phyloP scores from a whole-genome alignment of 2,113 vertebrate species.

The Machaerirhynchus nigripectus region DNA sequence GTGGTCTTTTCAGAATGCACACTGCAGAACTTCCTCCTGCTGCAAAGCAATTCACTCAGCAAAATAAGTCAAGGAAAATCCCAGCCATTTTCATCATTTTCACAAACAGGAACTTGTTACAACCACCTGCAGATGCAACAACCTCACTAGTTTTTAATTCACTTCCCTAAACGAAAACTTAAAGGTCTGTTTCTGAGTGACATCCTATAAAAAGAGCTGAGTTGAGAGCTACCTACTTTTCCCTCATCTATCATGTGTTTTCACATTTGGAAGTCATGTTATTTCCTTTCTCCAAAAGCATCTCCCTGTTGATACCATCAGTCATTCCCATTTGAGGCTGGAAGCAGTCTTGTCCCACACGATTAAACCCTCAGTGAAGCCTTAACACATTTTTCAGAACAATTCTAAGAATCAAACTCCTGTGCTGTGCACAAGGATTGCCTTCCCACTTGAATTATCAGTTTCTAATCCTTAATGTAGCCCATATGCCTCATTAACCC shows the following conservation, averaged over 20 bases:
- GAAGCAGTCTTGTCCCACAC: not conserved
- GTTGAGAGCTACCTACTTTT: not conserved
- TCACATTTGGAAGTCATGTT: not conserved
- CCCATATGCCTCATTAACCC: not conserved
- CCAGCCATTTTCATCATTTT: not conserved
- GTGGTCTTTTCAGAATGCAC: not conserved
- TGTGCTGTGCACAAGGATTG: not conserved
- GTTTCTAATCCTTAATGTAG: not conserved
- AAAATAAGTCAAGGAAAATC: not conserved
- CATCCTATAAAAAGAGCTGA: not conserved
- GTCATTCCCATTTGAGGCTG: not conserved
- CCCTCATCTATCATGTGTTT: not conserved
- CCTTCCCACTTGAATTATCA: not conserved
- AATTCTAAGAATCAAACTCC: not conserved
- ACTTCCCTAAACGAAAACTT: slow-evolving; percentile 6
- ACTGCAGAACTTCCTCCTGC: slow-evolving; percentile 1
- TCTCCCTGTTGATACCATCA: not conserved
- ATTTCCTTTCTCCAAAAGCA: not conserved
- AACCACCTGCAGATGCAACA: not conserved
- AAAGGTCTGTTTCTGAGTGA: not conserved
- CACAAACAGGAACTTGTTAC: slow-evolving; percentile 15
- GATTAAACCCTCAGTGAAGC: not conserved
- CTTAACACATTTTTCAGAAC: not conserved
- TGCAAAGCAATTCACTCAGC: not conserved
- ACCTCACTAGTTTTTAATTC: not conserved